phyloP scores from a whole-genome alignment of 2,888 invertebrate genomes.

The Mayetiola destructor region DNA sequence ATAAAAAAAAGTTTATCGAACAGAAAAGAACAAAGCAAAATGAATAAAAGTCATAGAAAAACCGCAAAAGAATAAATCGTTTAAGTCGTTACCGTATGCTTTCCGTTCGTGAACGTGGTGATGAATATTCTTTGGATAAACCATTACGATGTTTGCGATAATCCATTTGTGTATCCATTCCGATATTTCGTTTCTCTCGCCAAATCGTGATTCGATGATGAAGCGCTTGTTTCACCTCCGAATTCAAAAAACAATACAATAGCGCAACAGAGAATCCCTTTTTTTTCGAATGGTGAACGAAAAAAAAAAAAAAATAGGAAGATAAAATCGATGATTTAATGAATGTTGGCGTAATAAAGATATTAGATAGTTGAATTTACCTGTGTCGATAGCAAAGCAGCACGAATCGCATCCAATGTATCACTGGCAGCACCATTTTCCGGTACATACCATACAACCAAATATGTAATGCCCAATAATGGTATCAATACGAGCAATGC shows the following conservation, averaged over 20 bases:
- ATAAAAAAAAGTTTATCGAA: background rate
- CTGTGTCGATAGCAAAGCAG: slow-evolving; percentile 78
- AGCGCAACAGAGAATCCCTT: slow-evolving; percentile 82
- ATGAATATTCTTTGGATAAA: slow-evolving; percentile 62
- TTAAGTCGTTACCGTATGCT: slow-evolving; percentile 53
- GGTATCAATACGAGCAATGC: slow-evolving; percentile 84
- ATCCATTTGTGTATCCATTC: slow-evolving; percentile 27
- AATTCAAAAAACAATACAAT: slow-evolving; percentile 86
- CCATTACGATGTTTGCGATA: slow-evolving; percentile 42
- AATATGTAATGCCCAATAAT: slow-evolving; percentile 78
- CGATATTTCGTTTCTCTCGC: slow-evolving; percentile 38
- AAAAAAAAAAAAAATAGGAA: background rate
- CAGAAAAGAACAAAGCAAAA: background rate
- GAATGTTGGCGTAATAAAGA: background rate
- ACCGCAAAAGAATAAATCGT: background rate
- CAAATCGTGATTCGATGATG: slow-evolving; percentile 69
- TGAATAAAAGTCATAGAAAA: background rate
- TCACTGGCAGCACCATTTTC: slow-evolving; percentile 56
- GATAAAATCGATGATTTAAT: background rate
- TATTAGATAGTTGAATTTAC: slow-evolving; percentile 35
- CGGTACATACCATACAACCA: slow-evolving; percentile 69
- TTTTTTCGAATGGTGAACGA: background rate
- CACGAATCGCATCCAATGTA: slow-evolving; percentile 62
- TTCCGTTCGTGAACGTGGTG: slow-evolving; percentile 63
- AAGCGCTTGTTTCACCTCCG: slow-evolving; percentile 75